Evolutionary conservation across 1,140 invertebrate genomes (phyloP).

Genomic region (Glomeris maerens): DNA sequence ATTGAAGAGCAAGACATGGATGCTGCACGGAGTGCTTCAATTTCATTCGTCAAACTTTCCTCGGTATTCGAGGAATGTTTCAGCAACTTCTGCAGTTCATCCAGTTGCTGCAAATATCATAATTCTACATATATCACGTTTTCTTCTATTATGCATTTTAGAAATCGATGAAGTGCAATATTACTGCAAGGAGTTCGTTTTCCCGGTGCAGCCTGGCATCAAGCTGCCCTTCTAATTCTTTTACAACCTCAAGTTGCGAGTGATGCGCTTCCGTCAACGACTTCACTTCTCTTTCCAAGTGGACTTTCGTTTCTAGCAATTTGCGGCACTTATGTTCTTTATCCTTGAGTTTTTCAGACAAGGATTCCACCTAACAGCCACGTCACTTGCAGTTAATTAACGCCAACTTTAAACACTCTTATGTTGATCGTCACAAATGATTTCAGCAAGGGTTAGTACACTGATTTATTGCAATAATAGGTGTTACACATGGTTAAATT

Average conservation of each 20-base stretch:
- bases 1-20: not conserved
- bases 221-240: slow-evolving; percentile 53
- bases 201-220: slow-evolving; percentile 41
- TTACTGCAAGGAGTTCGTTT: slow-evolving; percentile 30
- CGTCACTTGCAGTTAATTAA: too few species aligned
- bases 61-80: slow-evolving; percentile 24
- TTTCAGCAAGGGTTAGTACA: too few species aligned
- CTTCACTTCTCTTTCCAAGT: slow-evolving; percentile 21
- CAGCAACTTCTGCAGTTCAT: slow-evolving; percentile 39
- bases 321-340: slow-evolving; percentile 21
- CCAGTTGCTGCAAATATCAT: slow-evolving; percentile 32
- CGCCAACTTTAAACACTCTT: too few species aligned
- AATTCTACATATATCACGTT: too few species aligned
- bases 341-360: slow-evolving; percentile 25
- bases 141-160: too few species aligned
- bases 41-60: not conserved
- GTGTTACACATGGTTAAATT: too few species aligned
- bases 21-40: not conserved
- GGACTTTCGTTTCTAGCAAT: slow-evolving; percentile 20
- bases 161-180: too few species aligned
- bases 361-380: slow-evolving; percentile 4
- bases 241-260: slow-evolving; percentile 55
- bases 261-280: slow-evolving; percentile 30
- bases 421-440: too few species aligned
- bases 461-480: too few species aligned